Percentiles rank a stretch among this genome's conserved stretches.
Conservation (phyloP, 2,797 vertebrate genomes). For the Kryptopterus vitreolus region DNA sequence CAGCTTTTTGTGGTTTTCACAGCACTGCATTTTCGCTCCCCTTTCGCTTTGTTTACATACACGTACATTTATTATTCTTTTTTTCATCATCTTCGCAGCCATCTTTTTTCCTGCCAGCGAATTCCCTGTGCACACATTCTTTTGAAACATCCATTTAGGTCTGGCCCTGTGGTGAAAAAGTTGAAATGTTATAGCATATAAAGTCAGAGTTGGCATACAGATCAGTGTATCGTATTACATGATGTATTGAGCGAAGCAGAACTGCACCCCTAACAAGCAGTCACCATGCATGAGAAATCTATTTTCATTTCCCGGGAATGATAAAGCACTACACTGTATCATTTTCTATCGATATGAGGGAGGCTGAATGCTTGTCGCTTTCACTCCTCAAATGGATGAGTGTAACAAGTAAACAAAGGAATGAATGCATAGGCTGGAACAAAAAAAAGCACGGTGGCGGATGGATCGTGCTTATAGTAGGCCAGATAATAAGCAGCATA, state of each 20-base stretch:
- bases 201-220: conserved; percentile 16
- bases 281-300: conserved; percentile 38
- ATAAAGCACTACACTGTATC: conserved; percentile 18
- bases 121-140: background rate
- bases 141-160: conserved; percentile 12
- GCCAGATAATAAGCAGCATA: conserved; percentile 8
- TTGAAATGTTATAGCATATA: background rate
- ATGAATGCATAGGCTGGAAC: background rate
- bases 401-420: conserved; percentile 25
- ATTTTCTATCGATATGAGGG: conserved; percentile 12
- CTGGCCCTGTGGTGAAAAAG: background rate
- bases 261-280: conserved; percentile 20
- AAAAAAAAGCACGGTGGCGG: background rate
- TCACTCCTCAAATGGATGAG: conserved; percentile 22
- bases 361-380: conserved; percentile 17
- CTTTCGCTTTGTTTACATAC: conserved; percentile 4
- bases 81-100: background rate
- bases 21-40: background rate
- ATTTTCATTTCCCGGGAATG: conserved; percentile 44
- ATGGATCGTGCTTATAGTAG: background rate
- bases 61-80: background rate
- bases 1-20: conserved; percentile 1
- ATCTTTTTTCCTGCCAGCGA: background rate
- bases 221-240: background rate
- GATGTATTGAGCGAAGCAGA: conserved; percentile 31